These are phyloP conservation scores for Nettapus auritus DNA, from an alignment of 2,113 vertebrate genomes.

Conservation along the genomic window DNA sequence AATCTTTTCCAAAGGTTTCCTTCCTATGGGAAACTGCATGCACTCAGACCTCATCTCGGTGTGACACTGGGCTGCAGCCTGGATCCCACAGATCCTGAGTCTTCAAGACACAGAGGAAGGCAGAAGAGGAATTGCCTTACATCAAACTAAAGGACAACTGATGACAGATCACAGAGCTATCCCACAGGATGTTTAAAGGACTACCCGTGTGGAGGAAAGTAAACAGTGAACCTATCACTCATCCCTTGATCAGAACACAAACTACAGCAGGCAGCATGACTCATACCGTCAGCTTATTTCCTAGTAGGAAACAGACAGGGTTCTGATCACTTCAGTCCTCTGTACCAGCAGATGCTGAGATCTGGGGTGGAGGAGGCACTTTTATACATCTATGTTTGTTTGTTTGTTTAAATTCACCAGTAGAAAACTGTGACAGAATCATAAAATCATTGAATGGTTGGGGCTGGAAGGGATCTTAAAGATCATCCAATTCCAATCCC, in stretches of 20 bases:
- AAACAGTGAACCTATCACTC: background rate
- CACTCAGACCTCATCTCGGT: background rate
- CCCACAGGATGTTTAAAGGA: background rate
- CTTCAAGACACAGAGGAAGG: background rate
- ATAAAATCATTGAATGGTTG: background rate
- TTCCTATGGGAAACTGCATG: background rate
- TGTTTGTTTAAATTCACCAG: background rate
- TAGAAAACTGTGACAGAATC: background rate
- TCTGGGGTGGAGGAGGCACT: background rate
- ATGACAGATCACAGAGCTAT: background rate
- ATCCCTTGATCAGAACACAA: conserved; percentile 11
- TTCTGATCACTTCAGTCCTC: background rate
- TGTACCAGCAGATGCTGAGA: background rate
- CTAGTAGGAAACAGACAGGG: background rate
- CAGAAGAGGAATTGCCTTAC: background rate
- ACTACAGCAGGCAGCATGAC: background rate
- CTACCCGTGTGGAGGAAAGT: background rate
- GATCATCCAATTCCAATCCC: too few relatives aligned
- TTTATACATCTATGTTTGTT: background rate
- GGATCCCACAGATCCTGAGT: background rate
- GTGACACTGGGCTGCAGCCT: rapidly evolving
- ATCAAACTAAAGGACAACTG: background rate
- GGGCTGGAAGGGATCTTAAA: too few relatives aligned
- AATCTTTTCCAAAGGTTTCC: background rate
- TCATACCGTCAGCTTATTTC: background rate